These are phyloP conservation scores for Euphydryas editha DNA, from an alignment of 2,888 invertebrate genomes.

Conservation along the genomic window DNA sequence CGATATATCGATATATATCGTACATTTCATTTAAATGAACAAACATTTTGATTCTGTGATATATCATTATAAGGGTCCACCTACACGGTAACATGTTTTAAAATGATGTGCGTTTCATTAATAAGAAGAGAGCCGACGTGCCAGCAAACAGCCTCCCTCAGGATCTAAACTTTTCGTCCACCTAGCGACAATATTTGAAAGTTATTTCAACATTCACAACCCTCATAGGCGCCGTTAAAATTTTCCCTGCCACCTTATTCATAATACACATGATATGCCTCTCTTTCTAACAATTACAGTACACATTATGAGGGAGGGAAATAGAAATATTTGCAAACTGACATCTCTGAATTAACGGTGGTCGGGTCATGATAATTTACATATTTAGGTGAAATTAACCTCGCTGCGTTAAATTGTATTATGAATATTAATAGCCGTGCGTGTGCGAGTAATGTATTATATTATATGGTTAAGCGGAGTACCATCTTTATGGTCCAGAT, in stretches of 20 bases:
- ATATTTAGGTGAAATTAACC: conserved; percentile 85
- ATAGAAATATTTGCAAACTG: conserved; percentile 75
- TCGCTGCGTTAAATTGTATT: conserved; percentile 82
- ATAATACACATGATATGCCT: conserved; percentile 69
- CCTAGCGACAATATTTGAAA: conserved; percentile 84
- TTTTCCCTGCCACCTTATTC: conserved; percentile 82
- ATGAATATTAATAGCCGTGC: conserved; percentile 81
- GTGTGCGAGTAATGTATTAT: conserved; percentile 66
- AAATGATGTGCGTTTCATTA: conserved; percentile 80
- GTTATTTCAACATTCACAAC: conserved; percentile 84
- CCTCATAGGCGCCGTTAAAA: conserved; percentile 84
- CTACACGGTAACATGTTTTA: conserved; percentile 63
- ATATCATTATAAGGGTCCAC: conserved; percentile 45
- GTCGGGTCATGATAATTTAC: conserved; percentile 85
- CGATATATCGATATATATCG: no score
- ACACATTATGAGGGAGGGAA: conserved; percentile 45
- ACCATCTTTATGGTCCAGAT: conserved; percentile 72
- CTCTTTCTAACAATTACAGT: conserved; percentile 52
- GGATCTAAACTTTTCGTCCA: conserved; percentile 82
- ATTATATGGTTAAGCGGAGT: conserved; percentile 63
- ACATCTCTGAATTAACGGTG: conserved; percentile 81
- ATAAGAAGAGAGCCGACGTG: conserved; percentile 76
- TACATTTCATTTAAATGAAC: neutral
- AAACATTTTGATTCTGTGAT: neutral
- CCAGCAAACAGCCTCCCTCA: conserved; percentile 76